Conservation (phyloP, 2,113 vertebrate species). For the Orientallactaga bullata region DNA sequence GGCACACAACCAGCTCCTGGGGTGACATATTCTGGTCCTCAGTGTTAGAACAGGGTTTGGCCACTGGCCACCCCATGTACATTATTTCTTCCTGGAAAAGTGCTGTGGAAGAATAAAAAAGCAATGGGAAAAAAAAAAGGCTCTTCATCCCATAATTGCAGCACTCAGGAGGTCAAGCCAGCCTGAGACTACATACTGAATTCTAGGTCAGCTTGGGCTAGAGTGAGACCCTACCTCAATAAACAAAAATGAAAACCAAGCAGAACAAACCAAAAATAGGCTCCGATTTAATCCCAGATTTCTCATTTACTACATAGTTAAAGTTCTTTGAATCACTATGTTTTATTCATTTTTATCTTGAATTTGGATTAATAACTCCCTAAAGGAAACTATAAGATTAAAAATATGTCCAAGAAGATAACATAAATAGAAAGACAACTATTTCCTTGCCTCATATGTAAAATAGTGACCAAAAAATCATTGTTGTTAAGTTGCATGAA, state of each 20-base stretch:
- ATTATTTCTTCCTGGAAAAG: not conserved
- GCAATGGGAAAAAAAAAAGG: not conserved
- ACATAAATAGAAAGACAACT: not conserved
- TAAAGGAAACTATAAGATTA: not conserved
- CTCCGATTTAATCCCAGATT: not conserved
- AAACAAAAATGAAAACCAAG: too few relatives aligned
- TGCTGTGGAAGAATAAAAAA: not conserved
- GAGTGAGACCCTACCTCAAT: too few relatives aligned
- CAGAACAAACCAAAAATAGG: too few relatives aligned
- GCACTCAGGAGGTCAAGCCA: too few relatives aligned
- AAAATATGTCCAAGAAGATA: not conserved
- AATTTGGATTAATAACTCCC: not conserved
- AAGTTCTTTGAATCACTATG: not conserved
- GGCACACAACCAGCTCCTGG: not conserved
- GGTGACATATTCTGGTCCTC: not conserved
- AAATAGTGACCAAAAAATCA: not conserved
- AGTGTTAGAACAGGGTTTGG: not conserved
- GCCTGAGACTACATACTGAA: too few relatives aligned
- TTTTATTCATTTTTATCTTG: not conserved
- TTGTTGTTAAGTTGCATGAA: not conserved
- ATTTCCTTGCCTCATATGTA: not conserved
- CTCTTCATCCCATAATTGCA: too few relatives aligned
- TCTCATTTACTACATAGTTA: not conserved
- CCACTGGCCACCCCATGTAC: not conserved
- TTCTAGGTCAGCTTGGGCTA: too few relatives aligned